These are phyloP conservation scores for Anoplopoma fimbria DNA, from an alignment of 2,113 vertebrate species.

Conservation along the genomic window DNA sequence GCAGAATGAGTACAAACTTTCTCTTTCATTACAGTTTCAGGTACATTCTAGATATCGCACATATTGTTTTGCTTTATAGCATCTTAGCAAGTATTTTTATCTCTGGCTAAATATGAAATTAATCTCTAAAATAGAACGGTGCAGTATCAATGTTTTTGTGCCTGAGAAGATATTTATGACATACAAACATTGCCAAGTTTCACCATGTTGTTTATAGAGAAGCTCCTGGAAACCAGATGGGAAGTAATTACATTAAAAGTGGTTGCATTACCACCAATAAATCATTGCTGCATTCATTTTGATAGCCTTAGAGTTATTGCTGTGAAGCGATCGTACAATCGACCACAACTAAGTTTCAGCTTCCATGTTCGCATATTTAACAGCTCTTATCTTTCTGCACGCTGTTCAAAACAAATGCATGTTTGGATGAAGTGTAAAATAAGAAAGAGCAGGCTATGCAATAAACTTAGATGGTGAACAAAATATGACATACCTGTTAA, in stretches of 20 bases:
- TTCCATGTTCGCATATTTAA: not conserved
- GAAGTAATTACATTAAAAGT: conserved; percentile 14
- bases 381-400: not conserved
- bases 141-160: not conserved
- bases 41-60: not conserved
- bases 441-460: not conserved
- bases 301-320: not conserved
- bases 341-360: not conserved
- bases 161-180: not conserved
- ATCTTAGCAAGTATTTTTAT: conserved; percentile 29
- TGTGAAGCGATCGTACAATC: not conserved
- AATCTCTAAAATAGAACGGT: not conserved
- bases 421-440: not conserved
- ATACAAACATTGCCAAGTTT: not conserved
- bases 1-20: not conserved
- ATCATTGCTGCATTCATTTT: conserved; percentile 9
- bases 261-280: not conserved
- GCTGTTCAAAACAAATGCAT: not conserved
- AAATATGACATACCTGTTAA: not conserved
- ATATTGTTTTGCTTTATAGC: not conserved
- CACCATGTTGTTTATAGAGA: not conserved
- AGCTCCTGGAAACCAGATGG: not conserved
- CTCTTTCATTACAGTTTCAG: not conserved
- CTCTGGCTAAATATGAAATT: conserved; percentile 4
- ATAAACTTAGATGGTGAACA: no score